A percentile compares a stretch with the other conserved stretches of the same genome.
These are phyloP conservation scores for Hozukius guyotensis DNA, from an alignment of 2,797 vertebrate genomes.

Conservation along the genomic window DNA sequence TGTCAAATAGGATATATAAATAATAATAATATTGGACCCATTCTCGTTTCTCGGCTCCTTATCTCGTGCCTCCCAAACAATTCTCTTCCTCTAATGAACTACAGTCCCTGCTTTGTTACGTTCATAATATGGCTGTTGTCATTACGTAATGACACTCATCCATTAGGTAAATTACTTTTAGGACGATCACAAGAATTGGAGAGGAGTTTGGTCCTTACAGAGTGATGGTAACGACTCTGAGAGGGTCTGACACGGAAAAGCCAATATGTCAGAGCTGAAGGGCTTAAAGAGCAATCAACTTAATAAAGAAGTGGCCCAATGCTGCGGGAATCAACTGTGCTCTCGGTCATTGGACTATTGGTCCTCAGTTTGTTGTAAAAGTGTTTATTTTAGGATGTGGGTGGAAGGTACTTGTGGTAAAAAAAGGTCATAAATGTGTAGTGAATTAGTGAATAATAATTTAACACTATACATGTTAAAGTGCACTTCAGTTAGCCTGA, in stretches of 20 bases:
- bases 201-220: slow-evolving; percentile 87
- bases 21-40: not conserved
- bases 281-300: slow-evolving; percentile 73
- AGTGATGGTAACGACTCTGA: slow-evolving; percentile 84
- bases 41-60: slow-evolving; percentile 73
- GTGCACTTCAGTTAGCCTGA: not conserved
- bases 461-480: not conserved
- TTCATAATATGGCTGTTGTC: slow-evolving; percentile 88
- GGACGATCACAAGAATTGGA: slow-evolving; percentile 88
- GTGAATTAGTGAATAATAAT: not conserved
- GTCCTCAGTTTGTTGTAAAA: not conserved
- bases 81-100: slow-evolving; percentile 90
- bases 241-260: slow-evolving; percentile 81
- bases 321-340: not conserved
- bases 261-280: slow-evolving; percentile 89
- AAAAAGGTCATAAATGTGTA: not conserved
- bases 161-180: slow-evolving; percentile 93
- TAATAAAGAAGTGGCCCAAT: slow-evolving; percentile 50
- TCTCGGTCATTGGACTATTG: not conserved
- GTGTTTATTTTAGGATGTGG: not conserved
- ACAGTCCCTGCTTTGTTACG: slow-evolving; percentile 89
- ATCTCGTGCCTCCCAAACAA: slow-evolving; percentile 85
- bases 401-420: not conserved
- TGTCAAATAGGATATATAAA: not conserved
- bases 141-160: slow-evolving; percentile 92